phyloP scores from a whole-genome alignment of 2,797 vertebrate species.

The Acrocephalus scirpaceus region DNA sequence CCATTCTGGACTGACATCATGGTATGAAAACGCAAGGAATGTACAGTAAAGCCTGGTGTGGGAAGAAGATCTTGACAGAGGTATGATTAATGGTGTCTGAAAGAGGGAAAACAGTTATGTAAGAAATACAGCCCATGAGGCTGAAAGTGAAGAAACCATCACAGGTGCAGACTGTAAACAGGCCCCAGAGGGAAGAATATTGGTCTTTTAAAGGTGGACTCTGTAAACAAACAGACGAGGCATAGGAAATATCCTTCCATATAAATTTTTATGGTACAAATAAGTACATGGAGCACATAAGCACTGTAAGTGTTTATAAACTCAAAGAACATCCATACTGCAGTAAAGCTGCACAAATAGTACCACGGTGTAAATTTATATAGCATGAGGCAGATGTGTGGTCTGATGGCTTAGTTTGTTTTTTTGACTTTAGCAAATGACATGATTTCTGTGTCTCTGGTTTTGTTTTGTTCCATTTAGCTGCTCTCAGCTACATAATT shows the following conservation, averaged over 20 bases:
- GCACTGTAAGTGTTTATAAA: conserved; percentile 27
- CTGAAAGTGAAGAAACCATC: conserved; percentile 44
- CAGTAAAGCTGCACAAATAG: conserved; percentile 32
- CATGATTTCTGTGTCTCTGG: conserved; percentile 54
- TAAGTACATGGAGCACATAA: conserved; percentile 11
- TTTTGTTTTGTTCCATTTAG: conserved; percentile 69
- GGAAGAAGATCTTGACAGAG: conserved; percentile 50
- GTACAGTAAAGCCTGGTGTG: conserved; percentile 62
- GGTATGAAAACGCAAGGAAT: conserved; percentile 30
- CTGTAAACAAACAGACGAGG: conserved; percentile 47
- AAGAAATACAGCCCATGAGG: conserved; percentile 61
- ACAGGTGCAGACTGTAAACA: conserved; percentile 60
- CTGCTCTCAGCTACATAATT: conserved; percentile 73
- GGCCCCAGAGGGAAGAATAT: neutral
- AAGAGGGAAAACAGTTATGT: conserved; percentile 57
- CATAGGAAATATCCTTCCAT: conserved; percentile 24
- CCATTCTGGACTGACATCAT: conserved; percentile 40
- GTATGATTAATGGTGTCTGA: conserved; percentile 64
- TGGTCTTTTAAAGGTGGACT: conserved; percentile 41
- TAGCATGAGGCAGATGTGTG: conserved; percentile 57
- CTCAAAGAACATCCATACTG: conserved; percentile 5
- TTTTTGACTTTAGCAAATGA: conserved; percentile 35
- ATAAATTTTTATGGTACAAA: conserved; percentile 31
- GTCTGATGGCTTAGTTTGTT: conserved; percentile 38
- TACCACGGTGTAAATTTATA: neutral